Evolutionary conservation across 2,113 vertebrate genomes (phyloP).

Genomic region (Phylloscopus trochilus): DNA sequence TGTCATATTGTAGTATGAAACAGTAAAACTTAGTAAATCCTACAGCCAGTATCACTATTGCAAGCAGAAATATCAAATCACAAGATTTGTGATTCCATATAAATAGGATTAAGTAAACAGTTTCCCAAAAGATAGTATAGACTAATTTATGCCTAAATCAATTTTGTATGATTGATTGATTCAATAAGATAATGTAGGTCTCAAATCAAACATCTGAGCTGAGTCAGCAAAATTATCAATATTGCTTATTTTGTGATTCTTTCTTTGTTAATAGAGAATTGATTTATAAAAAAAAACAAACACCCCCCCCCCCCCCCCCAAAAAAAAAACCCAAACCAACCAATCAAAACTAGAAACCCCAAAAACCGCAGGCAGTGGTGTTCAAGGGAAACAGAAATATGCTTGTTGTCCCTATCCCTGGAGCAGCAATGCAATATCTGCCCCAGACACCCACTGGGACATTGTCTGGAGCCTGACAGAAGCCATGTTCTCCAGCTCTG

Average conservation of each 20-base stretch:
- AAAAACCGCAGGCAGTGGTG: neutral
- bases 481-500: rapidly evolving
- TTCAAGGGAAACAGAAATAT: neutral
- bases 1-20: neutral
- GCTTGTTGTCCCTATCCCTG: neutral
- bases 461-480: neutral
- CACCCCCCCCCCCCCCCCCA: too few species aligned
- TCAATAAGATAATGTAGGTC: neutral
- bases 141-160: neutral
- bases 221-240: neutral
- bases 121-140: neutral
- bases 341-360: too few species aligned
- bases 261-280: neutral
- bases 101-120: neutral
- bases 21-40: neutral
- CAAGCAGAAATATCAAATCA: neutral
- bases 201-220: neutral
- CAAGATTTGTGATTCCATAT: neutral
- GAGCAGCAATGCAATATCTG: neutral
- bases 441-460: rapidly evolving
- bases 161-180: neutral
- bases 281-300: neutral
- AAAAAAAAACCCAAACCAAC: neutral
- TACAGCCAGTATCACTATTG: neutral
- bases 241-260: neutral